These are phyloP conservation scores for Chaetodon trifascialis DNA, from an alignment of 2,113 vertebrate genomes.

Conservation along the genomic window DNA sequence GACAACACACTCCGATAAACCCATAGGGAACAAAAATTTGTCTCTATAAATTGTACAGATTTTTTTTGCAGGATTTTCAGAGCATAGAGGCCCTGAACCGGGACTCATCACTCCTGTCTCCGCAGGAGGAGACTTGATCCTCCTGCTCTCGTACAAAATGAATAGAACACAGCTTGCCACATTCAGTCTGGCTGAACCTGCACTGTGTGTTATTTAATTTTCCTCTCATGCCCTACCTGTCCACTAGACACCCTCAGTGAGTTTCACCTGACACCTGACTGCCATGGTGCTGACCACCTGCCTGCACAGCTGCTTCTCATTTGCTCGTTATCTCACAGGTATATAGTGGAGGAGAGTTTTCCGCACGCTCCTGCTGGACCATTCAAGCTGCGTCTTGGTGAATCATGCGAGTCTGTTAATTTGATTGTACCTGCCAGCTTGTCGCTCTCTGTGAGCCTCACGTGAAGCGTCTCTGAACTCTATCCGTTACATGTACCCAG, in stretches of 20 bases:
- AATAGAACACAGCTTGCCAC: not conserved
- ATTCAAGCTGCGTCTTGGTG: not conserved
- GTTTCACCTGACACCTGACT: conserved; percentile 22
- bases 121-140: not conserved
- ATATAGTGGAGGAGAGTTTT: not conserved
- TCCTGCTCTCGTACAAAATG: not conserved
- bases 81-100: not conserved
- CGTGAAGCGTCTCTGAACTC: conserved; percentile 9
- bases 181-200: not conserved
- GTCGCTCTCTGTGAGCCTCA: not conserved
- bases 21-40: not conserved
- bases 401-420: not conserved
- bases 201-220: not conserved
- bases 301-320: conserved; percentile 42
- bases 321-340: not conserved
- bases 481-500: not conserved
- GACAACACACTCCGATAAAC: not conserved
- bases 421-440: not conserved
- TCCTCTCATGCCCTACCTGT: conserved; percentile 31
- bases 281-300: conserved; percentile 22
- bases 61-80: too few relatives aligned
- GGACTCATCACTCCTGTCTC: not conserved
- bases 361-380: not conserved
- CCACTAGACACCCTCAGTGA: conserved; percentile 39
- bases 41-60: not conserved